phyloP scores from a whole-genome alignment of 92 coral and sea anemone species.

The Epizoanthus rinbou region DNA sequence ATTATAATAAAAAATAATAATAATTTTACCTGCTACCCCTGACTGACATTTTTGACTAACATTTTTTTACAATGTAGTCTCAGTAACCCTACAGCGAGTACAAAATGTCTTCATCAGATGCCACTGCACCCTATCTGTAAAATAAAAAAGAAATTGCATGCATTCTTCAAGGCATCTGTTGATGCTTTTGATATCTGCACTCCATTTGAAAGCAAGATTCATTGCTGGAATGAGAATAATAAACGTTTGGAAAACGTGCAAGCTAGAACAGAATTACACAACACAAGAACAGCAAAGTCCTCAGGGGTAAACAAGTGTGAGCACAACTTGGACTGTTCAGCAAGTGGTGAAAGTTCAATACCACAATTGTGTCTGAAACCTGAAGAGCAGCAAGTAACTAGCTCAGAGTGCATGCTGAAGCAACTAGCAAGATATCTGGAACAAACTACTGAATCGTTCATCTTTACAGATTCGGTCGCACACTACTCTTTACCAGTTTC shows the following conservation, averaged over 20 bases:
- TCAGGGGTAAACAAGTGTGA: background rate
- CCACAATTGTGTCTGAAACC: background rate
- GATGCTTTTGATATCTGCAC: slow-evolving; percentile 8
- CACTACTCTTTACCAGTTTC: slow-evolving; percentile 63
- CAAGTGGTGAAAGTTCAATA: background rate
- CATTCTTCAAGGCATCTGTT: slow-evolving; percentile 5
- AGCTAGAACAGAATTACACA: background rate
- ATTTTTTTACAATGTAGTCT: too few species aligned
- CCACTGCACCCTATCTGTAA: slow-evolving; percentile 18
- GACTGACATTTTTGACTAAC: too few species aligned
- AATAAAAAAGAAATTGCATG: slow-evolving; percentile 4
- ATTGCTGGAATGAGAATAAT: background rate
- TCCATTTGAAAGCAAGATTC: background rate
- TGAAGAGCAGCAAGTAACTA: background rate
- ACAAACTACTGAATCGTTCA: slow-evolving; percentile 37
- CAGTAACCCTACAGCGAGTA: background rate
- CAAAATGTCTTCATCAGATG: background rate
- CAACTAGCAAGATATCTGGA: slow-evolving; percentile 7
- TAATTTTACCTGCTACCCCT: too few species aligned
- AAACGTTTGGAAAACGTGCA: background rate
- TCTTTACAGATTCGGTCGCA: slow-evolving; percentile 54
- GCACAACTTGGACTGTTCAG: background rate
- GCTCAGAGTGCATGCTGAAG: too few species aligned
- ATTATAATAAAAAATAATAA: too few species aligned
- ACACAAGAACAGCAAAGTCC: background rate